A percentile compares a stretch with the other conserved stretches of the same genome.
Conservation (phyloP, 2,888 invertebrate genomes). For the Petrophora chlorosata region DNA sequence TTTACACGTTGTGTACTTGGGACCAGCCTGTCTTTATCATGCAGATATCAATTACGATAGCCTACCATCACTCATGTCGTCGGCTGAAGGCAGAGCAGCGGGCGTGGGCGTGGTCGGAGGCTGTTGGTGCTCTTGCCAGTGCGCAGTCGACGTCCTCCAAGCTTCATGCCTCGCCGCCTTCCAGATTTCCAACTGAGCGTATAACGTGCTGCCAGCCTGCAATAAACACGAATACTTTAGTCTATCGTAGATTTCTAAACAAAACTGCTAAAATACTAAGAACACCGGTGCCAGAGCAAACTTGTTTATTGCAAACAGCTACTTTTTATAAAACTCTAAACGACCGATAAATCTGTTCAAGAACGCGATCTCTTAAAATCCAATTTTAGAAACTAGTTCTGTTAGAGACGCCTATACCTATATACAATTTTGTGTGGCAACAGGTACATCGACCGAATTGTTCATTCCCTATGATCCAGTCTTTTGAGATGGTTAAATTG, state of each 20-base stretch:
- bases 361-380: slow-evolving; percentile 25
- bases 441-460: slow-evolving; percentile 1
- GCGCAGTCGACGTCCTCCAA: slow-evolving; percentile 68
- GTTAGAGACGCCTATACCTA: slow-evolving; percentile 3
- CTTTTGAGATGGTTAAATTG: slow-evolving; percentile 11
- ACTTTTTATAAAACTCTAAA: slow-evolving; percentile 6
- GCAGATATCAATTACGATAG: too few relatives aligned
- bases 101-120: slow-evolving; percentile 67
- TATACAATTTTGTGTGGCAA: not conserved
- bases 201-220: slow-evolving; percentile 92
- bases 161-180: slow-evolving; percentile 89
- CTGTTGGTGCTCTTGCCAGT: slow-evolving; percentile 76
- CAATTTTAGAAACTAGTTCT: slow-evolving; percentile 43
- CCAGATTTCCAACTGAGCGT: slow-evolving; percentile 96
- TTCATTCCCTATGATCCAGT: slow-evolving; percentile 13
- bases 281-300: slow-evolving; percentile 1
- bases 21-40: too few relatives aligned
- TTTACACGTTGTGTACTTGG: too few relatives aligned
- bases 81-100: slow-evolving; percentile 77
- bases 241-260: slow-evolving; percentile 20
- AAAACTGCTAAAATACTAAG: slow-evolving; percentile 14
- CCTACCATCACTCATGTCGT: slow-evolving; percentile 89
- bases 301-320: slow-evolving; percentile 20
- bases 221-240: slow-evolving; percentile 41
- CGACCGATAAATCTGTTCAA: slow-evolving; percentile 16